Percentiles rank a stretch among this genome's conserved stretches.
These are phyloP conservation scores for Atta cephalotes DNA, from an alignment of 1,140 invertebrate species.

Conservation along the genomic window DNA sequence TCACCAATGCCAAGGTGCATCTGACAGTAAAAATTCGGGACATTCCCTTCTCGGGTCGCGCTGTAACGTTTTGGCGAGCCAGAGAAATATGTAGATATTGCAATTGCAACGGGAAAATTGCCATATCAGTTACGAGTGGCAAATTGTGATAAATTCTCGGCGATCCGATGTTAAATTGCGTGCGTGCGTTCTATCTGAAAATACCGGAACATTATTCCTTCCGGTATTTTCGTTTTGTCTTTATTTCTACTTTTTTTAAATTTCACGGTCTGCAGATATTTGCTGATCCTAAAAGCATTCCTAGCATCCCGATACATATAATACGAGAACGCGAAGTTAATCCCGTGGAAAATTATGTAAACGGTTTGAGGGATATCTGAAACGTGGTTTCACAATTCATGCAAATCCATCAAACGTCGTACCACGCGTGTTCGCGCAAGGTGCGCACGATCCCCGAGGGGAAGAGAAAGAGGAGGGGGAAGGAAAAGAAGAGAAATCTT, in stretches of 20 bases:
- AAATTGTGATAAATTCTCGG: slow-evolving; percentile 25
- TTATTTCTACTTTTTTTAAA: not conserved
- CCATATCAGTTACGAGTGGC: slow-evolving; percentile 17
- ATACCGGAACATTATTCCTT: slow-evolving; percentile 28
- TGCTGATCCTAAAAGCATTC: not conserved
- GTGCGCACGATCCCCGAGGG: not conserved
- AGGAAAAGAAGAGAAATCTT: not conserved
- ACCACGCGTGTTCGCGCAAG: not conserved
- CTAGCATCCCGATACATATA: not conserved
- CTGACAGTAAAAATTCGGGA: slow-evolving; percentile 20
- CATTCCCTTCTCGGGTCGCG: slow-evolving; percentile 3
- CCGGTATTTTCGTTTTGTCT: not conserved
- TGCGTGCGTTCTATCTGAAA: slow-evolving; percentile 8
- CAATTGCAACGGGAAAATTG: slow-evolving; percentile 28
- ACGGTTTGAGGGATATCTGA: not conserved
- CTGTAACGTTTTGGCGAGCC: not conserved
- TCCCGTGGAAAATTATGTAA: slow-evolving; percentile 10
- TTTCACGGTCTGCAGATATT: not conserved
- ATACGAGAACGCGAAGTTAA: not conserved
- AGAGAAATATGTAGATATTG: slow-evolving; percentile 27
- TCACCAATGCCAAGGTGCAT: not conserved
- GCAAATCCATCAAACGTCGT: slow-evolving; percentile 39
- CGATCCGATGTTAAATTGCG: slow-evolving; percentile 20
- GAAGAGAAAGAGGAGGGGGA: not conserved
- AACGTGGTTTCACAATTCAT: not conserved